phyloP scores from a whole-genome alignment of 1,140 invertebrate genomes.

The Mactra quadrangularis region DNA sequence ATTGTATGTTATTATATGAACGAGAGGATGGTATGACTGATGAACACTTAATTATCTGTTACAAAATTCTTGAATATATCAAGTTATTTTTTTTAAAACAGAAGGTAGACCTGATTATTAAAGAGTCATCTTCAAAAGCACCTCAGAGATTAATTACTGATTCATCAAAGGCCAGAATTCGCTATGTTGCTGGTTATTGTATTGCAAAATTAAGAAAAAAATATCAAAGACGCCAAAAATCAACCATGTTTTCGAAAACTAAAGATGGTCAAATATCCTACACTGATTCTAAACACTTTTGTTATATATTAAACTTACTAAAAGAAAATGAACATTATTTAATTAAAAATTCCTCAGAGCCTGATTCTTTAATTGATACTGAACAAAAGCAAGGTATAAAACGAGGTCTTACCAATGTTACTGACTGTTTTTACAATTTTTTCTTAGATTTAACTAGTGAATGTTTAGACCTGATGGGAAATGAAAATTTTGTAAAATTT shows the following conservation, averaged over 20 bases:
- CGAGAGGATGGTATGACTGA: not conserved
- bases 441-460: not conserved
- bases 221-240: not conserved
- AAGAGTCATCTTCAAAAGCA: not conserved
- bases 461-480: not conserved
- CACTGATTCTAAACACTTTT: not conserved
- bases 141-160: not conserved
- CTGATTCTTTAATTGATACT: conserved; percentile 2
- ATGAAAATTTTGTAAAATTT: not conserved
- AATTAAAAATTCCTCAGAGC: not conserved
- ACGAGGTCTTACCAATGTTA: not conserved
- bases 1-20: conserved; percentile 27
- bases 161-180: conserved; percentile 30
- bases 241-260: not conserved
- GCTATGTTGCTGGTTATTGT: conserved; percentile 25
- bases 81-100: not conserved
- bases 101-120: not conserved
- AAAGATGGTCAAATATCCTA: not conserved
- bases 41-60: conserved; percentile 33
- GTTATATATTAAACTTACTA: not conserved
- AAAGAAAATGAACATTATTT: conserved; percentile 3
- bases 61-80: not conserved
- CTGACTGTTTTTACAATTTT: not conserved
- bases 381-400: not conserved
- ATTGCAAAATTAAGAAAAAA: not conserved